Percentiles rank a stretch among this genome's conserved stretches.
Evolutionary conservation across 2,797 vertebrate genomes (phyloP).

Genomic region (Gobio occitaniae): DNA sequence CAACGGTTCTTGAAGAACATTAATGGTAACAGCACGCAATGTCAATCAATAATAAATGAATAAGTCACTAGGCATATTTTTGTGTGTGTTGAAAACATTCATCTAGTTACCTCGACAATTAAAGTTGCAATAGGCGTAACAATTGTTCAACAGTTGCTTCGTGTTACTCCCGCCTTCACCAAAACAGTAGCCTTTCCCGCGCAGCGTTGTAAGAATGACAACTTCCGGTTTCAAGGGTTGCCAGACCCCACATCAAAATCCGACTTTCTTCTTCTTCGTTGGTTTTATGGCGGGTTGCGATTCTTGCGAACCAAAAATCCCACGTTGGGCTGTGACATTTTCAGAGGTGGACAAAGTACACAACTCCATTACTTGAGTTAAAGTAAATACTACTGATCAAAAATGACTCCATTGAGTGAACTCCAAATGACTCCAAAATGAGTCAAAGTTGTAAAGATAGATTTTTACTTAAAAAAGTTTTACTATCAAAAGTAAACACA

Average conservation of each 20-base stretch:
- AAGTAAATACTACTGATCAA: too few species aligned
- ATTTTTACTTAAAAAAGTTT: too few species aligned
- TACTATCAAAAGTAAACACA: too few species aligned
- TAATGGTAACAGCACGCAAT: not conserved
- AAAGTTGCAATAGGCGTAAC: not conserved
- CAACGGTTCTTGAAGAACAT: not conserved
- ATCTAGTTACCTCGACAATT: not conserved
- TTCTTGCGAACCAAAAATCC: not conserved
- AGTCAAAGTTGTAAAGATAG: too few species aligned
- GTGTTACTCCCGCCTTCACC: slow-evolving; percentile 22
- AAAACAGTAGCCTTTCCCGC: slow-evolving; percentile 48
- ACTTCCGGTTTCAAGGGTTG: slow-evolving; percentile 39
- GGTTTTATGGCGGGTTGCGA: too few species aligned
- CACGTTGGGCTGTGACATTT: not conserved
- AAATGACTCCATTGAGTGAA: too few species aligned
- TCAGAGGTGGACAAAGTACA: too few species aligned
- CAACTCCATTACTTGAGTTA: too few species aligned
- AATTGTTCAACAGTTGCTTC: not conserved
- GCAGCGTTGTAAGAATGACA: not conserved
- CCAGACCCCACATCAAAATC: not conserved
- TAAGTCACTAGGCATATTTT: too few species aligned
- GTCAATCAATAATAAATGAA: not conserved
- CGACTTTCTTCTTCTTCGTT: too few species aligned
- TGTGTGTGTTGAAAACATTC: not conserved
- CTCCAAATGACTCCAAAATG: too few species aligned